These are phyloP conservation scores for Ridgeia piscesae DNA, from an alignment of 1,140 invertebrate genomes.

Conservation along the genomic window DNA sequence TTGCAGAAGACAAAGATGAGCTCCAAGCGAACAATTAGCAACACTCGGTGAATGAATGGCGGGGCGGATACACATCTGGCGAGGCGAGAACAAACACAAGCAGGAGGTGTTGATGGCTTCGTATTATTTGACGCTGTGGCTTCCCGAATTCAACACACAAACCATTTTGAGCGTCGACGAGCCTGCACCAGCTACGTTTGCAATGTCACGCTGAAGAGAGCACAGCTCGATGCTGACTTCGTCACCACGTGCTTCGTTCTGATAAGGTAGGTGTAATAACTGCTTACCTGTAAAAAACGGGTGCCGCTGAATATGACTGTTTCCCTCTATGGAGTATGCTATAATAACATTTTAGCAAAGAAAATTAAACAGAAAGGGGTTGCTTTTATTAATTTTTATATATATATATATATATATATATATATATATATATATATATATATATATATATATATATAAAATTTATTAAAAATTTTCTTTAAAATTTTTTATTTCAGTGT, in stretches of 20 bases:
- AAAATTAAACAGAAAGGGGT: too few relatives aligned
- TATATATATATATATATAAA: too few relatives aligned
- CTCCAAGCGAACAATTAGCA: not conserved
- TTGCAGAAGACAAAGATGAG: not conserved
- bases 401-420: too few relatives aligned
- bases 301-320: not conserved
- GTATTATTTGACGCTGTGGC: not conserved
- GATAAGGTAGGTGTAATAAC: not conserved
- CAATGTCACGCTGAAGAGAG: not conserved
- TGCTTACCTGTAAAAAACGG: too few relatives aligned
- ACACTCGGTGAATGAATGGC: not conserved
- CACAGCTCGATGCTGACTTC: not conserved
- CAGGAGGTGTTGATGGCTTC: not conserved
- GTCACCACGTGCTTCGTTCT: not conserved
- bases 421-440: too few relatives aligned
- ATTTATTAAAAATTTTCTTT: too few relatives aligned
- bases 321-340: not conserved
- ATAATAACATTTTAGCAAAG: too few relatives aligned
- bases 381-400: too few relatives aligned
- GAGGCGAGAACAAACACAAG: not conserved
- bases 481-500: too few relatives aligned
- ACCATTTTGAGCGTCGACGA: not conserved
- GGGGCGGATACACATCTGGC: not conserved
- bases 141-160: not conserved
- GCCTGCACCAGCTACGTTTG: not conserved